phyloP scores from a whole-genome alignment of 2,888 invertebrate species.

The Formica aserva region DNA sequence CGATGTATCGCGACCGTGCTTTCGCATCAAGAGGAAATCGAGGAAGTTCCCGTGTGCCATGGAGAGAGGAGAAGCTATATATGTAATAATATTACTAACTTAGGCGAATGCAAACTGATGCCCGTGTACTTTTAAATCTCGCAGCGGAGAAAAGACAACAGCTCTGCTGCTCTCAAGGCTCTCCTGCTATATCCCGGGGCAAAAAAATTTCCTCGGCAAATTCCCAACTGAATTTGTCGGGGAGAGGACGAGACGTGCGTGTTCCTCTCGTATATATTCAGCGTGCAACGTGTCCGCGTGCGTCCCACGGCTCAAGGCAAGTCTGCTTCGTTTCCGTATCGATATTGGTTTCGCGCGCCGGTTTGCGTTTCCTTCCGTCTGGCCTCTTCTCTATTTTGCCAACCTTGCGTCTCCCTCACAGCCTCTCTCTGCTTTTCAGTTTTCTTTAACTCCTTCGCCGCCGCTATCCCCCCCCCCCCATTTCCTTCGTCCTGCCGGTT shows the following conservation, averaged over 20 bases:
- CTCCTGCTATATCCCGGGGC: conserved; percentile 10
- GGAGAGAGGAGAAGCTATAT: not conserved
- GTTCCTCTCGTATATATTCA: conserved; percentile 4
- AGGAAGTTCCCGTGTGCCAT: not conserved
- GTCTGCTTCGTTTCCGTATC: conserved; percentile 44
- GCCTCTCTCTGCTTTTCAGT: not conserved
- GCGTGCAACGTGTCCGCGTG: conserved; percentile 30
- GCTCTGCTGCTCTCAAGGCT: conserved; percentile 20
- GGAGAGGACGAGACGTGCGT: not conserved
- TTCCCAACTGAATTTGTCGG: conserved; percentile 47
- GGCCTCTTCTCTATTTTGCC: conserved; percentile 19
- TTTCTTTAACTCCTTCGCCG: not conserved
- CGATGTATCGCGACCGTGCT: not conserved
- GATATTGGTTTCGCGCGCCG: conserved; percentile 35
- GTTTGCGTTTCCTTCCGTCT: conserved; percentile 38
- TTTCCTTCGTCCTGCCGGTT: not conserved
- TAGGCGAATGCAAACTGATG: conserved; percentile 24
- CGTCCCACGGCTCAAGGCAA: conserved; percentile 29
- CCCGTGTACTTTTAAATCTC: conserved; percentile 40
- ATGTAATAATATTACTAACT: conserved; percentile 36
- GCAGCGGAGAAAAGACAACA: not conserved
- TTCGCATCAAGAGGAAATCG: conserved; percentile 8
- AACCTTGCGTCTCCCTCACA: not conserved
- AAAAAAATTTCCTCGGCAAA: conserved; percentile 40
- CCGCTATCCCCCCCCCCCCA: not conserved